Evolutionary conservation across 2,113 vertebrate species (phyloP).

Genomic region (Gopherus flavomarginatus): DNA sequence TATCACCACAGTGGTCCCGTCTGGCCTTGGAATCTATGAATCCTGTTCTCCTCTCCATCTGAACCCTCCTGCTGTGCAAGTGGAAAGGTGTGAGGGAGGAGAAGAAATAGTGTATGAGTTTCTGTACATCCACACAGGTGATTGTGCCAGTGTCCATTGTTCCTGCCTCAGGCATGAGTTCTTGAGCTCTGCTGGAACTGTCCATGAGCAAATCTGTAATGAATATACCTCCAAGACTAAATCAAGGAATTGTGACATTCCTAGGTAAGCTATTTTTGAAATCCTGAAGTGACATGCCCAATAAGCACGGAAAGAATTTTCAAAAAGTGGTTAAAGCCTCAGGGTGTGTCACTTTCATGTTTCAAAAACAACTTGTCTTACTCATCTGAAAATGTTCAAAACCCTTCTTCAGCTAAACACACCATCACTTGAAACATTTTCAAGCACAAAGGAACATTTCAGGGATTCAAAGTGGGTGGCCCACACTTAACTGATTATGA

Average conservation of each 20-base stretch:
- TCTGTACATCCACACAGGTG: fast-evolving
- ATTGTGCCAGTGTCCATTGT: neutral
- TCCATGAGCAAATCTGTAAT: neutral
- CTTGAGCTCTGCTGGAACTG: neutral
- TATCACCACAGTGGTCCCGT: neutral
- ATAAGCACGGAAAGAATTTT: neutral
- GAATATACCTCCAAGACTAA: neutral
- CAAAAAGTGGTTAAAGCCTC: neutral
- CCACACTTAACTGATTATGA: no score
- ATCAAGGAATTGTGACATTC: neutral
- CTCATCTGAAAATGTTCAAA: neutral
- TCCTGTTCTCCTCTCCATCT: neutral
- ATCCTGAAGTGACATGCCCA: neutral
- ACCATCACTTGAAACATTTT: neutral
- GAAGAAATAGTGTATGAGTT: neutral
- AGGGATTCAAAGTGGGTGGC: neutral
- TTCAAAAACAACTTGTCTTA: neutral
- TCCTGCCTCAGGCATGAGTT: neutral
- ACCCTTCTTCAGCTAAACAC: neutral
- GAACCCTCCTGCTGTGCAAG: neutral
- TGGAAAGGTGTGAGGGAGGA: neutral
- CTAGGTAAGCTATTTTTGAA: no score
- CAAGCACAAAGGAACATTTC: neutral
- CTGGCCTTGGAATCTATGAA: neutral
- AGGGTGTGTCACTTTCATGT: neutral